phyloP scores from a whole-genome alignment of 2,888 invertebrate species.

The Ennomos quercinarius region DNA sequence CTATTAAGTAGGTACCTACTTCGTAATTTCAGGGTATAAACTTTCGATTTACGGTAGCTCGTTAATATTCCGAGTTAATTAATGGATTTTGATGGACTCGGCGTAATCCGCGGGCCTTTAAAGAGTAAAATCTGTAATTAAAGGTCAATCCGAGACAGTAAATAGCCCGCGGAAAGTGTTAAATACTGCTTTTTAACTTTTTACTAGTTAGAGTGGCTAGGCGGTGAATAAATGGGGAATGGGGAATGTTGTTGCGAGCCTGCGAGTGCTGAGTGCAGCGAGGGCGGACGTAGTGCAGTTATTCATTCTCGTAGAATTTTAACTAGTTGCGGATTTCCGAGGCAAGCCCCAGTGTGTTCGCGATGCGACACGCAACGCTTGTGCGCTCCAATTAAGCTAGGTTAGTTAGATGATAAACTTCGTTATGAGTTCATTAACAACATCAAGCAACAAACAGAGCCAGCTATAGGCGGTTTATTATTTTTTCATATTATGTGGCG shows the following conservation, averaged over 20 bases:
- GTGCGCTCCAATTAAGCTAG: conserved; percentile 50
- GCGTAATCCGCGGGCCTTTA: conserved; percentile 63
- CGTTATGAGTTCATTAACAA: conserved; percentile 26
- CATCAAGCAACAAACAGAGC: conserved; percentile 20
- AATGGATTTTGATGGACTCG: conserved; percentile 78
- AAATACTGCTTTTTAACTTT: conserved; percentile 30
- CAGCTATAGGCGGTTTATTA: conserved; percentile 5
- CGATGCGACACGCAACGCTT: conserved; percentile 40
- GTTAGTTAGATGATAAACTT: conserved; percentile 42
- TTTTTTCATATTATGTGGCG: too few species aligned
- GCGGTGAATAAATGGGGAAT: conserved; percentile 38
- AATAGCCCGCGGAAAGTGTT: conserved; percentile 45
- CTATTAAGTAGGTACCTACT: conserved; percentile 79
- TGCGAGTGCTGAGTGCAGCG: conserved; percentile 45
- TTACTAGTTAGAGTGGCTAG: conserved; percentile 20
- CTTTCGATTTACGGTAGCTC: conserved; percentile 74
- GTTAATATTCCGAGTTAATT: conserved; percentile 81
- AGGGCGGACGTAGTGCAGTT: conserved; percentile 66
- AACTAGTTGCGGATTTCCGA: conserved; percentile 78
- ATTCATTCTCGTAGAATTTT: conserved; percentile 78
- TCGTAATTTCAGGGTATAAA: conserved; percentile 77
- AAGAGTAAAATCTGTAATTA: conserved; percentile 69
- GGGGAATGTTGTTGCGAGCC: conserved; percentile 44
- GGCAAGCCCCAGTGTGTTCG: conserved; percentile 53
- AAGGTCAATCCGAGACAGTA: conserved; percentile 57